Evolutionary conservation across 1,140 invertebrate genomes (phyloP), one percentile per base, ranked within the genome.

Genomic region (Cydia amplana): DNA sequence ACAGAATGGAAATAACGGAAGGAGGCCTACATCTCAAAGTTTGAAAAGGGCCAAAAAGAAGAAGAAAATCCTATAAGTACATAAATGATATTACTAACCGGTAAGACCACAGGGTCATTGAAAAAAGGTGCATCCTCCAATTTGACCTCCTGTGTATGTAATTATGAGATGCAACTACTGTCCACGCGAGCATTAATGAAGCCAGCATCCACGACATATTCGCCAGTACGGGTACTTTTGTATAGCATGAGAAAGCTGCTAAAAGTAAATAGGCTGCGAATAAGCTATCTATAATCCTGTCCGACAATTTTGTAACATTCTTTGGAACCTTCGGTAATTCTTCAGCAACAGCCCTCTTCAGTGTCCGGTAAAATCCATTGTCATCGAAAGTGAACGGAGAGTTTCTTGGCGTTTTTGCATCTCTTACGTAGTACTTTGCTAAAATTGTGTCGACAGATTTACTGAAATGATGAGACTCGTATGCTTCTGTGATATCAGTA

Each of bases 61-160:
- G n/a, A n/a, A n/a, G n/a, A n/a, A n/a, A n/a, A n/a, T n/a, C n/a
- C 2, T 43, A 12, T 43, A 25, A 43, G 40, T 4, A 49, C 5
- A 51, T 51, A 14, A 20, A 67, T 46, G 10, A 18, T 20, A 65
- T 10, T 72, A 75, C 77, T 80, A 88, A 95, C 94, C 93, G 95
- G 28, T 94, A 95, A 2, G 95, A 95, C 92, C 96, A 91, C 63
- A 95, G 79, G 36, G 93, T 93, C 32, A 98, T 87, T 83, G 97
- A 96, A 76, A 96, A 97, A 40, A 96, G 94, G 83, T 96, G 97
- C 95, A 97, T 97, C 67, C 97, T 94, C 93, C 96, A 97, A 83
- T 95, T 97, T 79, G 97, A 94, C 72, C 92, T 95, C 82, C 95
- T 94, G 84, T 98, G 97, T 75, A 97, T 95, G 85, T 96, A 98